Evolutionary conservation across 2,113 vertebrate genomes (phyloP), one percentile per base, ranked within the genome.

Genomic region (Hemicordylus capensis): DNA sequence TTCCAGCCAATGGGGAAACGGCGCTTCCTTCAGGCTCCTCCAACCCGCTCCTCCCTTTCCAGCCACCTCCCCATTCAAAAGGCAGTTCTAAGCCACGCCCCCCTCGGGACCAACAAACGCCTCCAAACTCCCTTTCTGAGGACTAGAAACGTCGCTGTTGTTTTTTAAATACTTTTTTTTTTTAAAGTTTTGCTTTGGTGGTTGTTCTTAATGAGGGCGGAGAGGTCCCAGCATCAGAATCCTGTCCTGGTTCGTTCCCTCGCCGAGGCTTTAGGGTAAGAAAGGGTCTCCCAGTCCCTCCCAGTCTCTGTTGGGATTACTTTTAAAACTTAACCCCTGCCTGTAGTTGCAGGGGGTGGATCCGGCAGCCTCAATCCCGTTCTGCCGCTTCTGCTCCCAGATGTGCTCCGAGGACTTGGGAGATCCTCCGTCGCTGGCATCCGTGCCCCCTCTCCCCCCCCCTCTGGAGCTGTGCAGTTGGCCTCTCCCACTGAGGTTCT

Each of bases 61-160:
- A 48, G 56, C 24, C 76, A 14, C 58, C 2, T 34, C 56, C 24
- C 34, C 14, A 31, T 28, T 63, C 26, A 9, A 26, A 15, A 2
- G 6, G 20, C 6, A 0, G 10, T 4, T 28, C 7, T 8, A n/a
- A 9, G 64, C 24, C 28, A 3, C 39, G 19, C 20, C 11, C 24
- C 1, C 12, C 20, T 39, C 15, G 24, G 3, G 19, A 37, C 4
- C 0, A 31, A 4, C 20, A 19, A 1, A 6, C 66, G 12, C 0
- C 22, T 4, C 48, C 1, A 4, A 48, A 14, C 5, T 44, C 17
- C 39, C 67, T 72, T 51, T 2, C 22, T 82, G 20, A 44, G 67
- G 26, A 31, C 66, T 82, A 51, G 80, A 28, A n/a, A 59, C 80
- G n/a, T n/a, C n/a, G n/a, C n/a, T n/a, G n/a, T n/a, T n/a, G n/a